A percentile compares a stretch with the other conserved stretches of the same genome.
phyloP scores from a whole-genome alignment of 2,888 invertebrate species.

The Tipula helvola region DNA sequence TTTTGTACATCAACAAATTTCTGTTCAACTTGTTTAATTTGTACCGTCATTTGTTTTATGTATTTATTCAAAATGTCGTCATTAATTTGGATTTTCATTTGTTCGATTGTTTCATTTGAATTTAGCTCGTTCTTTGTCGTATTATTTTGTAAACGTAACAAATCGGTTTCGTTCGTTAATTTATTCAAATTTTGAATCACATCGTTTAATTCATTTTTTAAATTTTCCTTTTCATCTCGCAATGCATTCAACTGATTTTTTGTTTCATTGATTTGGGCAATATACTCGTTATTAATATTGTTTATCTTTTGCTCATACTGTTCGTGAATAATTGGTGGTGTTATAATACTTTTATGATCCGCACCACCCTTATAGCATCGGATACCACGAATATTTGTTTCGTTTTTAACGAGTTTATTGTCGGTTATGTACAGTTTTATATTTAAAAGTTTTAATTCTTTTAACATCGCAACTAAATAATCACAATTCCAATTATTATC shows the following conservation, averaged over 20 bases:
- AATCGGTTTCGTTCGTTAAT: neutral
- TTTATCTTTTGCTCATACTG: neutral
- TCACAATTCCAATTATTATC: constrained; percentile 7
- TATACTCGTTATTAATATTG: neutral
- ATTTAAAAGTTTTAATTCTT: neutral
- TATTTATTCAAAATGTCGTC: neutral
- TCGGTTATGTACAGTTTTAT: neutral
- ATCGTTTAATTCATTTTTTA: neutral
- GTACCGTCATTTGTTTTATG: neutral
- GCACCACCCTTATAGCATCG: neutral
- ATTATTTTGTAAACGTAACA: neutral
- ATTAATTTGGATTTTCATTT: neutral
- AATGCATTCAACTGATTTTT: neutral
- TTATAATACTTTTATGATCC: neutral
- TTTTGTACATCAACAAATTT: neutral
- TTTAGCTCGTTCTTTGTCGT: neutral
- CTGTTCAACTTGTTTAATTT: neutral
- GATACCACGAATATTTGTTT: neutral
- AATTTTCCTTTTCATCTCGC: neutral
- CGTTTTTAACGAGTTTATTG: neutral
- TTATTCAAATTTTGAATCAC: neutral
- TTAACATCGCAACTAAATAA: neutral
- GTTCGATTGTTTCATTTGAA: neutral
- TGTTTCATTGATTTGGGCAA: neutral
- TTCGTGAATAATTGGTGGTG: neutral